Percentiles rank a stretch among this genome's conserved stretches.
Conservation (phyloP, 2,113 vertebrate genomes). For the Petaurus breviceps region DNA sequence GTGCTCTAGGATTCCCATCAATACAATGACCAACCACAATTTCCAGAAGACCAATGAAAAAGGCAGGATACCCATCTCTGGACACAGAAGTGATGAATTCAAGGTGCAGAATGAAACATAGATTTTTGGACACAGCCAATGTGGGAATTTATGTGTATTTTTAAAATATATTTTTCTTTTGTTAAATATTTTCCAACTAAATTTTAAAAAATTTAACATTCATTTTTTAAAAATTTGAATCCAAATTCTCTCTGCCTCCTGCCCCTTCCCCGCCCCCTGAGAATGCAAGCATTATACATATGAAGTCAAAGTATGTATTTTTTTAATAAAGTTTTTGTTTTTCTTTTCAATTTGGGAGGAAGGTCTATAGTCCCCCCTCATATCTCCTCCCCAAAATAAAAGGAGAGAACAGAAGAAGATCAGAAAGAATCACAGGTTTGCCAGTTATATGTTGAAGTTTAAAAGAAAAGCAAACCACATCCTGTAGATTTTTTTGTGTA, state of each 20-base stretch:
- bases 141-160: neutral
- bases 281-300: neutral
- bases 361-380: neutral
- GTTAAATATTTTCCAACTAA: neutral
- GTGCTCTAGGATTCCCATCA: neutral
- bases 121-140: neutral
- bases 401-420: neutral
- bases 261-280: neutral
- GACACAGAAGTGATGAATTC: neutral
- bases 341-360: neutral
- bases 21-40: neutral
- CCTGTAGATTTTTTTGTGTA: neutral
- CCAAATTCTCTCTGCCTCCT: neutral
- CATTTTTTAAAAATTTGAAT: neutral
- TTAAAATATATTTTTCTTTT: neutral
- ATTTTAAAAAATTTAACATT: neutral
- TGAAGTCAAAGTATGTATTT: neutral
- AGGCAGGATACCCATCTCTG: neutral
- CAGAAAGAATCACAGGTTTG: neutral
- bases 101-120: neutral
- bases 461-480: neutral
- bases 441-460: neutral
- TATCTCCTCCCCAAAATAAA: neutral
- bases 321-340: neutral
- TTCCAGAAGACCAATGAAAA: neutral